Conservation (phyloP, 2,888 invertebrate species). For the Dexiosoma caninum region DNA sequence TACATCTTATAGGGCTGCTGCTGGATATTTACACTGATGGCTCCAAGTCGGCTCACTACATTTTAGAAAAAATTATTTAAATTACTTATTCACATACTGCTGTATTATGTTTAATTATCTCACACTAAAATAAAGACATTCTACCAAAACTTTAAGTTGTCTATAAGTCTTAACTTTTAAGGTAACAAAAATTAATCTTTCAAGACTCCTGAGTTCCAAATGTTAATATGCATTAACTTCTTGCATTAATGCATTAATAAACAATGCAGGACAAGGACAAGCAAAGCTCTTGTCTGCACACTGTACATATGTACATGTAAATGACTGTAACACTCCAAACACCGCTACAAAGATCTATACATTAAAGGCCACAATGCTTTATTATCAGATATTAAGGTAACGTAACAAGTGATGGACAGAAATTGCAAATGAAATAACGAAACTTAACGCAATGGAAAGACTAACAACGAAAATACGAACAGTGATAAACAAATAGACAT, state of each 20-base stretch:
- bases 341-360: slow-evolving; percentile 4
- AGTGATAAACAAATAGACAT: too few relatives aligned
- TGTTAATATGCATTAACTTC: slow-evolving; percentile 21
- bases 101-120: too few relatives aligned
- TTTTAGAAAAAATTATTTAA: too few relatives aligned
- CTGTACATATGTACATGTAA: not conserved
- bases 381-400: slow-evolving; percentile 27
- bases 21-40: too few relatives aligned
- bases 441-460: slow-evolving; percentile 34
- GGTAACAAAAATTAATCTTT: too few relatives aligned
- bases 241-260: slow-evolving; percentile 27
- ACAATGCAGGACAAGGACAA: not conserved
- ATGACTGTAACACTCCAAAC: slow-evolving; percentile 20
- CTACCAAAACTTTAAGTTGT: too few relatives aligned
- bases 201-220: not conserved
- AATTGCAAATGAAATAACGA: slow-evolving; percentile 33
- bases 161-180: too few relatives aligned
- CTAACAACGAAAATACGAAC: not conserved
- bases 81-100: too few relatives aligned
- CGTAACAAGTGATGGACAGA: slow-evolving; percentile 28
- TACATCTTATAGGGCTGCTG: too few relatives aligned
- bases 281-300: not conserved
- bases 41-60: too few relatives aligned
- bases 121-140: too few relatives aligned
- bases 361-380: slow-evolving; percentile 11